Percentiles rank a stretch among this genome's conserved stretches.
These are phyloP conservation scores for Hydrozoanthus gracilis DNA, from an alignment of 92 coral and sea anemone species.

Conservation along the genomic window DNA sequence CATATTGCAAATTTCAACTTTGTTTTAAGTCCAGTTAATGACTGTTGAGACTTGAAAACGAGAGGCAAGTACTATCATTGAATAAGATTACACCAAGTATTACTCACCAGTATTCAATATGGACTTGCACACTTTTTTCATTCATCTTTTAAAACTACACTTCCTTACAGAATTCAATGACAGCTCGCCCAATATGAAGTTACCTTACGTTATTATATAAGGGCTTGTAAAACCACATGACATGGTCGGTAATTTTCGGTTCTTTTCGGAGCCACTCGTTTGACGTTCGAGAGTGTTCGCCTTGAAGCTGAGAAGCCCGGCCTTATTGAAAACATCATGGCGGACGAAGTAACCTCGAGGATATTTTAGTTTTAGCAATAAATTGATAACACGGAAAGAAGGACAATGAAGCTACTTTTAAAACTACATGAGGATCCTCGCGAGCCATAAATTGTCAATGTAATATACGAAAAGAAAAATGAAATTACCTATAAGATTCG, in stretches of 20 bases:
- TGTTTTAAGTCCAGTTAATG: not conserved
- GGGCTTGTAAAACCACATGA: no score
- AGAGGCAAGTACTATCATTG: not conserved
- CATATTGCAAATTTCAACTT: no score
- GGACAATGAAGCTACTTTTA: no score
- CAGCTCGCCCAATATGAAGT: no score
- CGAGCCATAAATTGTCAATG: not conserved
- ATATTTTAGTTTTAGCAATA: not conserved
- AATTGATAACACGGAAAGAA: no score
- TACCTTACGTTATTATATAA: no score
- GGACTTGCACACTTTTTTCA: slow-evolving; percentile 6
- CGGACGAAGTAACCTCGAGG: no score
- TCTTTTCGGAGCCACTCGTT: not conserved
- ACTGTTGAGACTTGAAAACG: not conserved
- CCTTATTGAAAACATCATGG: slow-evolving; percentile 25
- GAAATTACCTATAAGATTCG: not conserved
- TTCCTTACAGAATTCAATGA: no score
- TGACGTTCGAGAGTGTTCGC: not conserved
- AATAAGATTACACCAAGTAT: not conserved
- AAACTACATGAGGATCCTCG: no score
- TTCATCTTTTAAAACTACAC: not conserved
- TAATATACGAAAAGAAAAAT: not conserved
- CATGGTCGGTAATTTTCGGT: not conserved
- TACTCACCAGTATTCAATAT: slow-evolving; percentile 4
- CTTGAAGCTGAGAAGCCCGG: slow-evolving; percentile 1